Conservation (phyloP, 2,888 invertebrate species). For the Dasysyrphus albostriatus region DNA sequence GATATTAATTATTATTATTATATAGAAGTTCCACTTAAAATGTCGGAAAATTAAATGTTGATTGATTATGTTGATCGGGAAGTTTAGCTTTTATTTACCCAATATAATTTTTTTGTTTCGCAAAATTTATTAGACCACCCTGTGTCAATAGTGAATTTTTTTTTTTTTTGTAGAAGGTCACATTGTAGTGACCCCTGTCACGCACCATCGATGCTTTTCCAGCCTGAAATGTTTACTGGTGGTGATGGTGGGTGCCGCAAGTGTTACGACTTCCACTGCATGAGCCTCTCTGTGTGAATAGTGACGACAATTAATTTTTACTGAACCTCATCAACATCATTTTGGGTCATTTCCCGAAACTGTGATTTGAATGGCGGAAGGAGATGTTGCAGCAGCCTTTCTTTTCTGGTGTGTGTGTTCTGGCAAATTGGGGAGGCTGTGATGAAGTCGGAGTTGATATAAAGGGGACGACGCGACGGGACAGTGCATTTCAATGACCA, state of each 20-base stretch:
- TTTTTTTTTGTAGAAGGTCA: constrained; percentile 7
- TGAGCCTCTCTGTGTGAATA: constrained; percentile 34
- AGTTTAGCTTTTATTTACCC: background rate
- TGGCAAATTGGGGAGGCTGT: background rate
- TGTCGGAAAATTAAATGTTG: background rate
- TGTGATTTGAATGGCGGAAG: constrained; percentile 60
- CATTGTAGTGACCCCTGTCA: constrained; percentile 34
- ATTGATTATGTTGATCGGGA: constrained; percentile 12
- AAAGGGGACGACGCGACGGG: background rate
- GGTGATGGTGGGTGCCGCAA: constrained; percentile 28
- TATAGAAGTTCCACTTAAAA: constrained; percentile 10
- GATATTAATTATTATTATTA: constrained; percentile 6
- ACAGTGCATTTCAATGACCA: constrained; percentile 42
- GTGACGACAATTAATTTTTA: constrained; percentile 73
- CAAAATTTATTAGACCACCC: background rate
- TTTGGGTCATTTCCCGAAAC: constrained; percentile 70
- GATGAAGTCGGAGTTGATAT: background rate
- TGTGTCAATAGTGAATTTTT: constrained; percentile 4
- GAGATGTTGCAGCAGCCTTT: constrained; percentile 27
- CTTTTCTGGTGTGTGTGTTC: background rate
- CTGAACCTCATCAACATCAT: constrained; percentile 72
- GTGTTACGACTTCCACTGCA: constrained; percentile 18
- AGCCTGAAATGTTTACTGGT: constrained; percentile 10
- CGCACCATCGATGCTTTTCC: constrained; percentile 52
- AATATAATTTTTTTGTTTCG: background rate